phyloP scores from a whole-genome alignment of 2,888 invertebrate genomes.

The Platycnemis pennipes region DNA sequence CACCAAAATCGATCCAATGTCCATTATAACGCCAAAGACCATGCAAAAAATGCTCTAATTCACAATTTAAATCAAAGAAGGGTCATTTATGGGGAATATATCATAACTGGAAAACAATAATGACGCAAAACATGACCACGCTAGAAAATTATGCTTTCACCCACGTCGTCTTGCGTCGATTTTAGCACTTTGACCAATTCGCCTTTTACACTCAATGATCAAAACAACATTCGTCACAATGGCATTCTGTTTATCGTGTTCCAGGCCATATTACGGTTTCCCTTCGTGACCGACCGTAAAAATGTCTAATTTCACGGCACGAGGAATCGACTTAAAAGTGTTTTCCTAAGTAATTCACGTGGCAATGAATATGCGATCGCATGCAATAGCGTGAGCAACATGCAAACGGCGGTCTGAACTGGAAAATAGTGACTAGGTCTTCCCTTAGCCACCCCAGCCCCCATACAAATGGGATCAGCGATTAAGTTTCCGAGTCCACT shows the following conservation, averaged over 20 bases:
- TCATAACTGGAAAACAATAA: too few relatives aligned
- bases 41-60: too few relatives aligned
- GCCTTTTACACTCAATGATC: too few relatives aligned
- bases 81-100: too few relatives aligned
- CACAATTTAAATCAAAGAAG: too few relatives aligned
- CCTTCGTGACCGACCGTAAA: slow-evolving; percentile 8
- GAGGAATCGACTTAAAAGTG: neutral
- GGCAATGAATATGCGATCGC: neutral
- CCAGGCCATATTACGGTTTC: neutral
- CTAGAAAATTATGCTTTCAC: too few relatives aligned
- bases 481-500: neutral
- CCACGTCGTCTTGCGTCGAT: too few relatives aligned
- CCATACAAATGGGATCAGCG: neutral
- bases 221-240: neutral
- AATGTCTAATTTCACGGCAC: neutral
- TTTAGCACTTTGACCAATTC: too few relatives aligned
- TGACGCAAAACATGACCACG: too few relatives aligned
- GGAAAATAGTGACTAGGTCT: neutral
- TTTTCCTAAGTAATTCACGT: neutral
- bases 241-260: neutral
- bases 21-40: too few relatives aligned
- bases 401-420: neutral
- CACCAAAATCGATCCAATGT: too few relatives aligned
- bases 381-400: neutral
- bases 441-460: neutral